phyloP scores from a whole-genome alignment of 2,797 vertebrate species.

The Artibeus lituratus region DNA sequence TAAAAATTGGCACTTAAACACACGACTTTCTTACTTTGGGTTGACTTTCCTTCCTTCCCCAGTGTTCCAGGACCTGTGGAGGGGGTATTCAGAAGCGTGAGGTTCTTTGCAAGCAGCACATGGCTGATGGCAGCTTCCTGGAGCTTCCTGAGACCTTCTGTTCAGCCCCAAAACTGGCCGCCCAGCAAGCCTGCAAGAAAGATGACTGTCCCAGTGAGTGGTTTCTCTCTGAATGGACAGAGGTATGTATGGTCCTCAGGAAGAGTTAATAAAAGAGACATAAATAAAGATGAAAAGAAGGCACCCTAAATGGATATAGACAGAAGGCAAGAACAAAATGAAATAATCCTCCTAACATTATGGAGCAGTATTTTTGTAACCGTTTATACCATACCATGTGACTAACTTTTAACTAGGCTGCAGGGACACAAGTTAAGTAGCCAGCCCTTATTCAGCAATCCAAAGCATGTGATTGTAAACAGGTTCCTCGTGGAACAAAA shows the following conservation, averaged over 20 bases:
- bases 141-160: slow-evolving; percentile 94
- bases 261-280: neutral
- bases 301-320: neutral
- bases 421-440: neutral
- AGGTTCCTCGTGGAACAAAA: neutral
- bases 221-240: slow-evolving; percentile 91
- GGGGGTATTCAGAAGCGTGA: slow-evolving; percentile 88
- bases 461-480: neutral
- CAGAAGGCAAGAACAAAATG: neutral
- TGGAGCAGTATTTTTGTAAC: neutral
- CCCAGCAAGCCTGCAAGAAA: slow-evolving; percentile 85
- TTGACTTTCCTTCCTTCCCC: neutral
- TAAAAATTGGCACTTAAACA: neutral
- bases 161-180: slow-evolving; percentile 78
- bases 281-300: neutral
- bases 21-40: neutral
- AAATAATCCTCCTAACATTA: neutral
- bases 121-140: slow-evolving; percentile 93
- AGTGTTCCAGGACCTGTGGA: slow-evolving; percentile 95
- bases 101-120: slow-evolving; percentile 90
- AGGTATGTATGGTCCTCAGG: slow-evolving; percentile 82
- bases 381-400: neutral
- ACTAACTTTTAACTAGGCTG: slow-evolving; percentile 22
- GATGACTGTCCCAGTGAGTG: slow-evolving; percentile 91
- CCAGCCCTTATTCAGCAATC: neutral